phyloP scores from a whole-genome alignment of 2,797 vertebrate species.

The Sebastes trivittatus region DNA sequence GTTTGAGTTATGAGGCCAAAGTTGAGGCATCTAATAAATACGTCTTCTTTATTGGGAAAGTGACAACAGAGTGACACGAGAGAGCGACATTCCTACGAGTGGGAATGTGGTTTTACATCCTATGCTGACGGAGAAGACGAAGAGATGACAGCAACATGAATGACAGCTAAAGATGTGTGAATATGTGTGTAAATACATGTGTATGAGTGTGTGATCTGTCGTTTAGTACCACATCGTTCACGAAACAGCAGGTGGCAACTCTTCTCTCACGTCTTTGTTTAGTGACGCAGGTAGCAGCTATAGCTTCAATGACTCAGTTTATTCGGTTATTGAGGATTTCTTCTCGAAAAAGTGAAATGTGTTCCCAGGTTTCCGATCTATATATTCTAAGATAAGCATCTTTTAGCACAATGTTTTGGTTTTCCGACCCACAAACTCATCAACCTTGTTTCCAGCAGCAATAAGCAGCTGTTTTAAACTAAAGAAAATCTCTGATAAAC shows the following conservation, averaged over 20 bases:
- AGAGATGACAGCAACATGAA: background rate
- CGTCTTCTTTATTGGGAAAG: background rate
- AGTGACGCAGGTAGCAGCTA: background rate
- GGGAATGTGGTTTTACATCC: constrained; percentile 31
- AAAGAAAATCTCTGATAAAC: too few relatives aligned
- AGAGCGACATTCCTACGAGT: constrained; percentile 9
- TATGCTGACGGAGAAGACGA: background rate
- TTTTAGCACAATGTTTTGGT: background rate
- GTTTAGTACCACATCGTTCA: background rate
- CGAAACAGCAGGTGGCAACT: background rate
- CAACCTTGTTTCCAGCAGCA: background rate
- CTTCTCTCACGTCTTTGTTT: background rate
- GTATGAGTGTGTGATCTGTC: background rate
- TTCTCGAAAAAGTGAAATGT: background rate
- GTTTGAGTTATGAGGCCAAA: background rate
- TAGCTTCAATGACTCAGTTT: background rate
- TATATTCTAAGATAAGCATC: background rate
- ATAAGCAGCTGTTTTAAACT: background rate
- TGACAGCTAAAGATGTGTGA: background rate
- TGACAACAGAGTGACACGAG: constrained; percentile 12
- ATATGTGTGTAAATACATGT: background rate
- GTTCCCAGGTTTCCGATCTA: background rate
- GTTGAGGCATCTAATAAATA: background rate
- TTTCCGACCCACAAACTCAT: background rate
- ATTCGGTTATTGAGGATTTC: background rate